phyloP scores from a whole-genome alignment of 2,888 invertebrate species.

The Emmelina monodactyla region DNA sequence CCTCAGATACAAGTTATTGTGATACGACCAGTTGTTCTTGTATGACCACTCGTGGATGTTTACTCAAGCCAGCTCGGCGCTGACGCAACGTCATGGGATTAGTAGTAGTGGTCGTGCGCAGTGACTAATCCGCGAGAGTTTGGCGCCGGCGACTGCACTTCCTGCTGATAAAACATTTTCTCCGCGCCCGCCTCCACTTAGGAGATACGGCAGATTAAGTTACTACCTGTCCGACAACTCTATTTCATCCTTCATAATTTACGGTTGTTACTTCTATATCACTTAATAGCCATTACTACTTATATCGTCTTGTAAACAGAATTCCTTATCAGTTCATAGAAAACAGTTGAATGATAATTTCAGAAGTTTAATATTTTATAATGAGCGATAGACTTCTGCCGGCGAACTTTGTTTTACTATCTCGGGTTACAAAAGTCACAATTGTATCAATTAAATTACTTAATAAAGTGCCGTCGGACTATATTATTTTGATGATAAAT shows the following conservation, averaged over 20 bases:
- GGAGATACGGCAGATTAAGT: not conserved
- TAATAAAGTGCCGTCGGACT: slow-evolving; percentile 21
- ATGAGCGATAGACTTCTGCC: slow-evolving; percentile 19
- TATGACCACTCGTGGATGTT: too few species aligned
- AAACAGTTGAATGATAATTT: slow-evolving; percentile 31
- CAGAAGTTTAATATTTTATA: slow-evolving; percentile 21
- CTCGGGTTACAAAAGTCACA: slow-evolving; percentile 16
- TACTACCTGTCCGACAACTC: not conserved
- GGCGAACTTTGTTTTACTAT: slow-evolving; percentile 30
- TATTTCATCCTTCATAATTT: not conserved
- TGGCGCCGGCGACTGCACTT: slow-evolving; percentile 43
- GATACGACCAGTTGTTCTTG: too few species aligned
- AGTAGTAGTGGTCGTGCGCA: slow-evolving; percentile 27
- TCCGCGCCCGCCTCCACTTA: slow-evolving; percentile 7
- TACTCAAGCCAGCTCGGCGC: too few species aligned
- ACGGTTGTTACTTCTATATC: too few species aligned
- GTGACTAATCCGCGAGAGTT: slow-evolving; percentile 31
- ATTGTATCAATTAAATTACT: slow-evolving; percentile 28
- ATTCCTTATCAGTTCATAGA: slow-evolving; percentile 30
- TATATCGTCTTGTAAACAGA: slow-evolving; percentile 22
- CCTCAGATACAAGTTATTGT: too few species aligned
- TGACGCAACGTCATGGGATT: slow-evolving; percentile 33
- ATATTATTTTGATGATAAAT: slow-evolving; percentile 11
- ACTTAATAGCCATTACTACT: slow-evolving; percentile 26
- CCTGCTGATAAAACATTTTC: slow-evolving; percentile 52